These are phyloP conservation scores for Lamellibrachia satsuma DNA, from an alignment of 2,888 invertebrate species.

Conservation along the genomic window DNA sequence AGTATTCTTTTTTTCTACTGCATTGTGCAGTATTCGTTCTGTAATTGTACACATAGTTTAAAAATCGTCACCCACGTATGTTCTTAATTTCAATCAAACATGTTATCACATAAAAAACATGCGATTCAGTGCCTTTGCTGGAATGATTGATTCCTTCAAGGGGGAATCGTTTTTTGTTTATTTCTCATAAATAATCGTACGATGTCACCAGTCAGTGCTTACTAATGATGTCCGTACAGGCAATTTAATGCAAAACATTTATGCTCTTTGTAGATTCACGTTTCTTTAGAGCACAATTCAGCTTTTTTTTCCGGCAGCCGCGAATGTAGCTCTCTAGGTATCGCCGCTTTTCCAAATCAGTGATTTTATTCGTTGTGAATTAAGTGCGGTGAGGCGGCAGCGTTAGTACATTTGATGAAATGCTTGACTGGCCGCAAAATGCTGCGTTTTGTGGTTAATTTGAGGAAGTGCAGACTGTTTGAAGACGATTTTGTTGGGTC, in stretches of 20 bases:
- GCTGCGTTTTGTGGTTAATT: conserved; percentile 13
- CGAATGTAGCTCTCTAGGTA: neutral
- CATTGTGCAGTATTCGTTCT: too few species aligned
- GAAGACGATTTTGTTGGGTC: conserved; percentile 4
- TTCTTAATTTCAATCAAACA: neutral
- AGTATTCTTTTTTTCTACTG: too few species aligned
- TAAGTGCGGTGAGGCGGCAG: neutral
- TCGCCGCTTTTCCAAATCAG: neutral
- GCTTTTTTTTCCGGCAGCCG: neutral
- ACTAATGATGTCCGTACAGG: neutral
- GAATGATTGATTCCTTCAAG: neutral
- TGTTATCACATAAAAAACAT: neutral
- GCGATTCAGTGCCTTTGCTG: neutral
- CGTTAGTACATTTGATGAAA: neutral
- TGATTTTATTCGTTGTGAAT: neutral
- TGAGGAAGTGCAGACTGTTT: conserved; percentile 1
- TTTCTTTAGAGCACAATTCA: neutral
- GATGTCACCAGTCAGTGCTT: too few species aligned
- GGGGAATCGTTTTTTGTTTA: neutral
- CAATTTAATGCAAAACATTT: neutral
- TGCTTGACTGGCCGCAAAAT: neutral
- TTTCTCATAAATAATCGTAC: too few species aligned
- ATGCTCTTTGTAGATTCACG: neutral
- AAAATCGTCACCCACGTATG: neutral
- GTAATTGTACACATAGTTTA: too few species aligned